phyloP scores from a whole-genome alignment of 1,140 invertebrate genomes.

The Diorhabda elongata region DNA sequence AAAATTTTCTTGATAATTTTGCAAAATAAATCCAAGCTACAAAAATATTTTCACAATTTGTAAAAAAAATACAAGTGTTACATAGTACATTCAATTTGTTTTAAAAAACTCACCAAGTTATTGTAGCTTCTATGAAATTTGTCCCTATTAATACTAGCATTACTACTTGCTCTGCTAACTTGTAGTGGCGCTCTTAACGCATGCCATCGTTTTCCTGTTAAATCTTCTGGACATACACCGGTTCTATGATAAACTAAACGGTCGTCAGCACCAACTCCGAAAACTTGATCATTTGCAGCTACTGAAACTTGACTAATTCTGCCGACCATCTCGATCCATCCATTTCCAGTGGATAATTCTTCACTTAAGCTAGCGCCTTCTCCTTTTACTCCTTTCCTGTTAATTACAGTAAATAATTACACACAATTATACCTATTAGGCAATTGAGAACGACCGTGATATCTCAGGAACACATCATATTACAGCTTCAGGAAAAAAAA shows the following conservation, averaged over 20 bases:
- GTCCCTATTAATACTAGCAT: constrained; percentile 56
- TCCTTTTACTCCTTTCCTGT: constrained; percentile 72
- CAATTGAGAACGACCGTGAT: no score
- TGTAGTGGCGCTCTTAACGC: constrained; percentile 70
- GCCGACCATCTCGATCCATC: constrained; percentile 82
- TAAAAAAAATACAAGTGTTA: no score
- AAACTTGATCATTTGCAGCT: constrained; percentile 81
- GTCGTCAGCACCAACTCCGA: constrained; percentile 66
- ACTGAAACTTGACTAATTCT: constrained; percentile 79
- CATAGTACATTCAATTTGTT: no score
- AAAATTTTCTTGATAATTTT: no score
- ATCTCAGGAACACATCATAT: no score
- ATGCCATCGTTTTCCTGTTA: constrained; percentile 84
- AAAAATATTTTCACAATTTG: no score
- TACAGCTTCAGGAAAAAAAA: no score
- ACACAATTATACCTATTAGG: no score
- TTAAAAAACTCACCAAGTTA: constrained; percentile 30
- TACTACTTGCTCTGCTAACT: constrained; percentile 72
- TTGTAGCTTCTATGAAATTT: constrained; percentile 51
- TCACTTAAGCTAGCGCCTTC: constrained; percentile 65
- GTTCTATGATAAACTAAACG: constrained; percentile 73
- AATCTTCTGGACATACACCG: constrained; percentile 70
- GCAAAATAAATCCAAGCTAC: no score
- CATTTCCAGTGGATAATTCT: constrained; percentile 66
- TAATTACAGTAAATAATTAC: background rate